These are phyloP conservation scores for Tuberolachnus salignus DNA, from an alignment of 2,888 invertebrate genomes.

Conservation along the genomic window DNA sequence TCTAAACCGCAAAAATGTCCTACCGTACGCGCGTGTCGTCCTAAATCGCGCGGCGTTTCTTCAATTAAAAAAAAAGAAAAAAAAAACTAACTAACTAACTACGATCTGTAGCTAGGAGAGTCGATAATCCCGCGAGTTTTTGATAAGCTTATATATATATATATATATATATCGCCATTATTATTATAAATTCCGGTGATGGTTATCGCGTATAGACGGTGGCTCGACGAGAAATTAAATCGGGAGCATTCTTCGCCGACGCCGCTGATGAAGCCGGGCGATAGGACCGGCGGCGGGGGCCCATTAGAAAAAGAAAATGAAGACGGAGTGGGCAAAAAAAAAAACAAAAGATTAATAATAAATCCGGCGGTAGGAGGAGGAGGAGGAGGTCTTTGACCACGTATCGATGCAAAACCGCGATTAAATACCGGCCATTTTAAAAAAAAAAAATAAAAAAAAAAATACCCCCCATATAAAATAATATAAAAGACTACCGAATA, in stretches of 20 bases:
- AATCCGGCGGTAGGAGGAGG: conserved; percentile 9
- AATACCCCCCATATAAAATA: too few relatives aligned
- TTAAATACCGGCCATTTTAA: conserved; percentile 44
- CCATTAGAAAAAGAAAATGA: conserved; percentile 43
- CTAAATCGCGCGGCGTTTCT: background rate
- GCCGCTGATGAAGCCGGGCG: conserved; percentile 29
- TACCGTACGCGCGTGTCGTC: background rate
- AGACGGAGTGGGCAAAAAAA: too few relatives aligned
- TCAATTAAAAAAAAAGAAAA: conserved; percentile 44
- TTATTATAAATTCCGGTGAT: conserved; percentile 45
- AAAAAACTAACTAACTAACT: too few relatives aligned
- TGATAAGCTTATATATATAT: too few relatives aligned
- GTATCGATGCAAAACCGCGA: conserved; percentile 47
- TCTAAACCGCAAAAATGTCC: conserved; percentile 13
- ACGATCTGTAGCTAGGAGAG: conserved; percentile 9
- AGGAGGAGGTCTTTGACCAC: conserved; percentile 44
- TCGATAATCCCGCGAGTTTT: conserved; percentile 13
- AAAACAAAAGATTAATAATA: conserved; percentile 42
- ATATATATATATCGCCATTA: too few relatives aligned
- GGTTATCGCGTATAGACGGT: conserved; percentile 34
- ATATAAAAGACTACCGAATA: conserved; percentile 25
- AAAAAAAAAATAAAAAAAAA: too few relatives aligned
- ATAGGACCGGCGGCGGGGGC: background rate
- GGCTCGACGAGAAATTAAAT: conserved; percentile 40
- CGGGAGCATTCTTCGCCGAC: conserved; percentile 47